Percentiles rank a stretch among this genome's conserved stretches.
phyloP scores from a whole-genome alignment of 1,140 invertebrate species.

The Thalassaphorura encarpata region DNA sequence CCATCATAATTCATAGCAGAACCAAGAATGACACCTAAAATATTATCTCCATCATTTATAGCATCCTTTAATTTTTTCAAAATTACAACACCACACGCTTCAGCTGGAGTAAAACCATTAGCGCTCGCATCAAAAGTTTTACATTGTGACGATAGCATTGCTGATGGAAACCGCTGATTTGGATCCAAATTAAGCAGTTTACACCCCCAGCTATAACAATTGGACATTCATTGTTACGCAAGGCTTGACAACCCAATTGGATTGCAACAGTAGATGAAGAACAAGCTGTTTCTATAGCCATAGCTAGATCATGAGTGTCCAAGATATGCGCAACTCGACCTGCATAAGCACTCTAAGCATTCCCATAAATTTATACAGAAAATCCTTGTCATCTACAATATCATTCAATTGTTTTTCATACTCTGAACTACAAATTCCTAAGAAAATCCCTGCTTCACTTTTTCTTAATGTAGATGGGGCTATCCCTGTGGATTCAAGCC shows the following conservation, averaged over 20 bases:
- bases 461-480: neutral
- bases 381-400: too few species aligned
- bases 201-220: conserved; percentile 47
- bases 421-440: neutral
- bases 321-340: conserved; percentile 1
- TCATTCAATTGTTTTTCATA: too few species aligned
- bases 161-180: too few species aligned
- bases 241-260: conserved; percentile 65
- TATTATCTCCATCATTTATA: neutral
- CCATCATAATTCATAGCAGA: conserved; percentile 10
- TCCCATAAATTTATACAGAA: too few species aligned
- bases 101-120: neutral
- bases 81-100: conserved; percentile 6
- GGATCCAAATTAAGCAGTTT: too few species aligned
- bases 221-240: conserved; percentile 68
- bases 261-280: conserved; percentile 77
- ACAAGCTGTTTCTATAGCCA: conserved; percentile 77
- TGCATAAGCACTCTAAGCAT: neutral
- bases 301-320: conserved; percentile 55
- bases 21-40: conserved; percentile 1
- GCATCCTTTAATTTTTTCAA: conserved; percentile 9
- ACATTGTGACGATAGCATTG: too few species aligned
- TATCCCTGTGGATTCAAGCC: neutral
- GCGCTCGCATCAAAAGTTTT: neutral
- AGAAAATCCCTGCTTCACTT: neutral